Conservation (phyloP, 2,888 invertebrate genomes). For the Pollenia griseotomentosa region DNA sequence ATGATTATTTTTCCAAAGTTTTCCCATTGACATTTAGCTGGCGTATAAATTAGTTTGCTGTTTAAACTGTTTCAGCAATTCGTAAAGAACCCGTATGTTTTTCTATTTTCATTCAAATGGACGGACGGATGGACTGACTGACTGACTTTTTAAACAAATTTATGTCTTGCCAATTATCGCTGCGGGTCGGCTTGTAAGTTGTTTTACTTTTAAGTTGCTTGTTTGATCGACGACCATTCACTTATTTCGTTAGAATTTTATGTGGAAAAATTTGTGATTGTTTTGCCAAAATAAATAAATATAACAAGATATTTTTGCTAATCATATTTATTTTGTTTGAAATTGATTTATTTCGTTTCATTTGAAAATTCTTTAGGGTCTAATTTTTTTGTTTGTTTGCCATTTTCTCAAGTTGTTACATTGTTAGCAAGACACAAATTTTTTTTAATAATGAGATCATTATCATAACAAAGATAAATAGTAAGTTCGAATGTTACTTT, state of each 20-base stretch:
- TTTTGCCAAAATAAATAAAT: constrained; percentile 23
- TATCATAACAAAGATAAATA: too few species aligned
- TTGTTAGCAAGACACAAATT: too few species aligned
- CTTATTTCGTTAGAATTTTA: constrained; percentile 47
- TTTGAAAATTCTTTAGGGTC: constrained; percentile 31
- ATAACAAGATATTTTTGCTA: constrained; percentile 26
- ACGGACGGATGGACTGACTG: not conserved
- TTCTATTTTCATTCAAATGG: not conserved
- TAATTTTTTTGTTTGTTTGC: too few species aligned
- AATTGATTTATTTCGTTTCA: constrained; percentile 55
- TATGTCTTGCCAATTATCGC: constrained; percentile 65
- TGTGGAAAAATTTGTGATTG: constrained; percentile 48
- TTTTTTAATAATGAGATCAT: too few species aligned
- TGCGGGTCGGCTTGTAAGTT: constrained; percentile 60
- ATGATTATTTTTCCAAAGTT: constrained; percentile 50
- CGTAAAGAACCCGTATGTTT: constrained; percentile 30
- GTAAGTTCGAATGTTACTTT: too few species aligned
- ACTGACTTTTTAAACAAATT: constrained; percentile 49
- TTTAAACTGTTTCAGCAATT: not conserved
- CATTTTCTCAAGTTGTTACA: too few species aligned
- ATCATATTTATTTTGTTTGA: not conserved
- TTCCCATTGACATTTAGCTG: constrained; percentile 64
- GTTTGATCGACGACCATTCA: constrained; percentile 46
- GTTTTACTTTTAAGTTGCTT: constrained; percentile 25
- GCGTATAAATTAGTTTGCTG: constrained; percentile 19